Percentiles rank a stretch among this genome's conserved stretches.
phyloP scores from a whole-genome alignment of 2,888 invertebrate genomes.

The Seira musarum region DNA sequence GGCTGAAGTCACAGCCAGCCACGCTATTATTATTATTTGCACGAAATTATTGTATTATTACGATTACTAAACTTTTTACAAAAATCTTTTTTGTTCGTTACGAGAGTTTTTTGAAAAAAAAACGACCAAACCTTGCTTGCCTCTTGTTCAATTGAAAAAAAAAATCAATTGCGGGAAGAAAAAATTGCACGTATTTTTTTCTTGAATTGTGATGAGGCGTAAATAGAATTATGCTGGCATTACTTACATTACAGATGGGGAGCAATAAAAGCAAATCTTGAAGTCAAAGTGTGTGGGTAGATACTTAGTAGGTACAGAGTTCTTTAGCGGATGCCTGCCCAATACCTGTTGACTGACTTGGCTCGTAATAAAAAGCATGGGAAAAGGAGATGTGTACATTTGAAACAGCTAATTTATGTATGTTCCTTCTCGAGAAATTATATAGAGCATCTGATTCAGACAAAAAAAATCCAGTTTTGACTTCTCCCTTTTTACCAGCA shows the following conservation, averaged over 20 bases:
- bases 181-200: neutral
- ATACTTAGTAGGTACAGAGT: too few relatives aligned
- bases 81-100: neutral
- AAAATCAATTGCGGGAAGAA: neutral
- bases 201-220: neutral
- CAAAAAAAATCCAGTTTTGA: conserved; percentile 50
- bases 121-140: neutral
- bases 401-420: neutral
- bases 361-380: conserved; percentile 39
- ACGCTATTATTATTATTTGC: conserved; percentile 39
- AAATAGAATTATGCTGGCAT: too few relatives aligned
- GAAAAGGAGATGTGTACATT: conserved; percentile 3
- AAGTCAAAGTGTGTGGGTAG: too few relatives aligned
- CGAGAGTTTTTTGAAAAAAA: neutral
- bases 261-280: neutral
- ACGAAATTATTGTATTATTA: conserved; percentile 29
- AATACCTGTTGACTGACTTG: conserved; percentile 41
- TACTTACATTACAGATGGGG: neutral
- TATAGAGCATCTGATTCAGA: conserved; percentile 53
- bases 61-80: conserved; percentile 24
- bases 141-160: neutral
- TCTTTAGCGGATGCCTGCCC: neutral
- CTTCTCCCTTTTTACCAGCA: conserved; percentile 10
- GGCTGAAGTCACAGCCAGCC: too few relatives aligned
- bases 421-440: conserved; percentile 40